Percentiles rank a stretch among this genome's conserved stretches.
Conservation (phyloP, 2,888 invertebrate species). For the Artemia sp. region DNA sequence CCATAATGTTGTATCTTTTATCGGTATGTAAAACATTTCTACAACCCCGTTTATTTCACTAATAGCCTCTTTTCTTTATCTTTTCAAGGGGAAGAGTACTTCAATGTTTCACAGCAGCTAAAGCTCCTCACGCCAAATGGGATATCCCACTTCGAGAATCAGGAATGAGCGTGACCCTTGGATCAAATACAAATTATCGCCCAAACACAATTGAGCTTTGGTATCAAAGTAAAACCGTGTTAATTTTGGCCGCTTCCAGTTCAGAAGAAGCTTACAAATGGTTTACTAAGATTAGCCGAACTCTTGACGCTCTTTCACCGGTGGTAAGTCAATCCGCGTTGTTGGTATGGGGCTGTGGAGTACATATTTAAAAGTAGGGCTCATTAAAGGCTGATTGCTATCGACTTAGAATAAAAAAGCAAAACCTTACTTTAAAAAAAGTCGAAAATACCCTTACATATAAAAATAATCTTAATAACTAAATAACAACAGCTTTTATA, state of each 20-base stretch:
- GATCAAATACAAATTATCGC: background rate
- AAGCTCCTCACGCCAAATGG: background rate
- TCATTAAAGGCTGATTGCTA: too few relatives aligned
- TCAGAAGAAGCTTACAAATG: constrained; percentile 6
- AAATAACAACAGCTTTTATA: too few relatives aligned
- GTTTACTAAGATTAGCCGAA: background rate
- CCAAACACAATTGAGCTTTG: constrained; percentile 4
- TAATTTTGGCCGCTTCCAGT: constrained; percentile 2
- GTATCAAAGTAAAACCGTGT: constrained; percentile 5
- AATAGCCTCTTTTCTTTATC: too few relatives aligned
- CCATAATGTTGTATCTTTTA: too few relatives aligned
- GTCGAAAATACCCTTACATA: too few relatives aligned
- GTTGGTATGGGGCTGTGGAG: too few relatives aligned
- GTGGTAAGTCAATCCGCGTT: background rate
- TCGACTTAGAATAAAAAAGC: too few relatives aligned
- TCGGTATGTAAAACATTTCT: too few relatives aligned
- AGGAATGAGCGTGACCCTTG: constrained; percentile 1
- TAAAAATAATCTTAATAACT: too few relatives aligned
- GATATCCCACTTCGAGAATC: constrained; percentile 8
- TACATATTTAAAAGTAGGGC: too few relatives aligned
- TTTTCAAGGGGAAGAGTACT: background rate
- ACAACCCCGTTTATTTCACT: too few relatives aligned
- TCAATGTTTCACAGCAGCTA: constrained; percentile 4
- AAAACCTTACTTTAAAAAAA: too few relatives aligned
- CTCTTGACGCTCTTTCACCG: constrained; percentile 12